Evolutionary conservation across 2,113 vertebrate genomes (phyloP).

Genomic region (Heterocephalus glaber): DNA sequence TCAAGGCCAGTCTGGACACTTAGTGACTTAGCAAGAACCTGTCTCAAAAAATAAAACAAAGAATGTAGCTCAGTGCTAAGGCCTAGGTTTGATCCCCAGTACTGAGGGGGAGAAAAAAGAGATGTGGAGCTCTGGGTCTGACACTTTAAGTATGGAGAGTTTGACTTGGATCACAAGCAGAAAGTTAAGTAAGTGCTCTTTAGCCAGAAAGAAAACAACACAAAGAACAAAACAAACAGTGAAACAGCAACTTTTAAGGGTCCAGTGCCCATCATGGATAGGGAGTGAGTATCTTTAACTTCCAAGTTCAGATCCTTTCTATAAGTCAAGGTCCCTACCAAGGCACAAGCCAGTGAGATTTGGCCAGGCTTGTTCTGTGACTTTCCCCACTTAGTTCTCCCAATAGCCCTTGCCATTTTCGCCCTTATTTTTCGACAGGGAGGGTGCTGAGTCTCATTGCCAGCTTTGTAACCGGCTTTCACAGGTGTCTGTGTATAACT

Average conservation of each 20-base stretch:
- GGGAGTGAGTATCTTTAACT: not conserved
- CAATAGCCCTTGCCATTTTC: not conserved
- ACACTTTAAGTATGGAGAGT: not conserved
- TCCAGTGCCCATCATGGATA: not conserved
- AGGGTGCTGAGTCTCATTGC: not conserved
- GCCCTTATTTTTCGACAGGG: not conserved
- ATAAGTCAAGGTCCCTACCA: not conserved
- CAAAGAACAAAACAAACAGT: not conserved
- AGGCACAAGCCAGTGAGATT: not conserved
- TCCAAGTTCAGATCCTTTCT: not conserved
- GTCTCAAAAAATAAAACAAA: not conserved
- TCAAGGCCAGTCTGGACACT: not conserved
- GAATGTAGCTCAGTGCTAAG: not conserved
- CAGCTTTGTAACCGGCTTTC: not conserved
- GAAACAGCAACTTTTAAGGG: not conserved
- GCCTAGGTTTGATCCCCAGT: not conserved
- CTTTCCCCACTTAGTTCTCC: not conserved
- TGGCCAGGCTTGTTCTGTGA: not conserved
- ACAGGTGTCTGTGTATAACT: not conserved
- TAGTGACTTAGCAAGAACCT: not conserved
- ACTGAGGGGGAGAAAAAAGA: not conserved
- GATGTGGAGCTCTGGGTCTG: not conserved
- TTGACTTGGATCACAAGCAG: not conserved
- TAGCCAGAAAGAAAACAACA: not conserved
- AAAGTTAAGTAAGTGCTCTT: not conserved